Percentiles rank a stretch among this genome's conserved stretches.
These are phyloP conservation scores for Onychomys arenicola DNA, from an alignment of 2,797 vertebrate genomes.

Conservation along the genomic window DNA sequence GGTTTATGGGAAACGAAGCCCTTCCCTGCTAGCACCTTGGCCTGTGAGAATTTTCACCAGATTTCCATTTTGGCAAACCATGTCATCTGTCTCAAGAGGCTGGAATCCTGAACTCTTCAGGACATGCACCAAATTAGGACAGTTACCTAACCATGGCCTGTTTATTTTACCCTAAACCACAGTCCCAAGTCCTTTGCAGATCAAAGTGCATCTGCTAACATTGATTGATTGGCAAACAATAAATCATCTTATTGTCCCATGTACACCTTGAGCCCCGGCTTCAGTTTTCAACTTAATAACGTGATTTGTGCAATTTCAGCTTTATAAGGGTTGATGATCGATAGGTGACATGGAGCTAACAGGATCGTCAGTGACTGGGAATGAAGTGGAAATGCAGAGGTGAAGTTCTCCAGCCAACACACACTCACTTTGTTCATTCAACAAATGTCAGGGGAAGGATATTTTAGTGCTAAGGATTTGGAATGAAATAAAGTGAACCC, in stretches of 20 bases:
- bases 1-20: neutral
- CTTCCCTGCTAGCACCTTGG: neutral
- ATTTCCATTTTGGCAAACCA: neutral
- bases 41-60: neutral
- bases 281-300: neutral
- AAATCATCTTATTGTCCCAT: neutral
- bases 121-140: neutral
- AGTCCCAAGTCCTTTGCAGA: neutral
- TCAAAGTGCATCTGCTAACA: conserved; percentile 33
- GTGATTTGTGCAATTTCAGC: neutral
- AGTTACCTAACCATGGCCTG: neutral
- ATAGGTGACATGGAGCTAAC: neutral
- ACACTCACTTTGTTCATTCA: neutral
- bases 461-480: neutral
- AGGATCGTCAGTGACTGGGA: neutral
- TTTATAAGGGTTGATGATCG: neutral
- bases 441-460: neutral
- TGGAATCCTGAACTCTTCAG: neutral
- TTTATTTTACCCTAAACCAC: conserved; percentile 10
- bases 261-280: neutral
- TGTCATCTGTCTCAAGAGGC: neutral
- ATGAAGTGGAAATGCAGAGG: neutral
- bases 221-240: conserved; percentile 33
- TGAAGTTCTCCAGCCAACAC: neutral
- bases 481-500: conserved; percentile 8